phyloP scores from a whole-genome alignment of 2,797 vertebrate genomes.

The Apodemus agrarius region DNA sequence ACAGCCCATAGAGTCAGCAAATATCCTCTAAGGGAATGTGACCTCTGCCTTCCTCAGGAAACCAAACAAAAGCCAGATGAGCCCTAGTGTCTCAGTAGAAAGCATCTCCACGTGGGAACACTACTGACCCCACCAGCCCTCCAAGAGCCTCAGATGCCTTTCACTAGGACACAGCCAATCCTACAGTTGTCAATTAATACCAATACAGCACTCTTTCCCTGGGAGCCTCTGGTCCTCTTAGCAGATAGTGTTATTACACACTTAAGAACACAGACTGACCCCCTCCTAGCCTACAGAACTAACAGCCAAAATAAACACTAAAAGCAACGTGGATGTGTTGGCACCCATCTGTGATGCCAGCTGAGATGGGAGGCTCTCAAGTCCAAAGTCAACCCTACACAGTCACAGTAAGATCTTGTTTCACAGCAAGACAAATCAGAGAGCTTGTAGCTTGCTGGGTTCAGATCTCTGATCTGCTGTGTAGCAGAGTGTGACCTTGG shows the following conservation, averaged over 20 bases:
- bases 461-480: not conserved
- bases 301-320: not conserved
- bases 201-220: not conserved
- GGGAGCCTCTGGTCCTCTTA: not conserved
- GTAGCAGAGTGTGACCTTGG: not conserved
- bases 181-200: not conserved
- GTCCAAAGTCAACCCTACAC: not conserved
- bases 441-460: not conserved
- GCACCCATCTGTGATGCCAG: not conserved
- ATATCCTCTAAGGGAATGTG: not conserved
- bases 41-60: conserved; percentile 31
- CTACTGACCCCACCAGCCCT: not conserved
- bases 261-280: not conserved
- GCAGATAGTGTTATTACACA: not conserved
- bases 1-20: not conserved
- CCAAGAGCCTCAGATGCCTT: not conserved
- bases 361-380: not conserved
- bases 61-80: conserved; percentile 15
- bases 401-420: not conserved
- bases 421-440: not conserved
- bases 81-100: not conserved
- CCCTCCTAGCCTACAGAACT: not conserved
- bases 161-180: not conserved
- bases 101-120: not conserved
- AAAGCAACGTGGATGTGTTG: not conserved